Percentiles rank a stretch among this genome's conserved stretches.
Evolutionary conservation across 1,140 invertebrate genomes (phyloP).

Genomic region (Eriocheir sinensis): DNA sequence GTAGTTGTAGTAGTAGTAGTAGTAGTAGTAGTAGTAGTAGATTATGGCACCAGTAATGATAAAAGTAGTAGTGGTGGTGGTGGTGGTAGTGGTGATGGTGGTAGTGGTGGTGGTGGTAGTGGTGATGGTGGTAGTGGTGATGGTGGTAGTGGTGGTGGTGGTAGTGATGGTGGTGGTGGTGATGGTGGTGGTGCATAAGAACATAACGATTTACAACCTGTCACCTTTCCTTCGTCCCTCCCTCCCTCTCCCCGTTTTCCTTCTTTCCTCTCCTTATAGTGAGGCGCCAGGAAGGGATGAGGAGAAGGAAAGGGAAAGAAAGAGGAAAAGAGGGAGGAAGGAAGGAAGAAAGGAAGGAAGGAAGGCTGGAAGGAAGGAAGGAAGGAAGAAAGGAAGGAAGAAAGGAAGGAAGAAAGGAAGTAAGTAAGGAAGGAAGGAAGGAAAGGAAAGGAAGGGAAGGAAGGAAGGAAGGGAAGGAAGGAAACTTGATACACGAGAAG

Average conservation of each 20-base stretch:
- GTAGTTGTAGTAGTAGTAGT: conserved; percentile 1
- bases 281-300: too few species aligned
- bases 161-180: not conserved
- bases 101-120: not conserved
- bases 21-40: not conserved
- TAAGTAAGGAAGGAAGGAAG: too few species aligned
- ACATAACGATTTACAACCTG: conserved; percentile 18
- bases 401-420: not conserved
- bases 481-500: too few species aligned
- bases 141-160: not conserved
- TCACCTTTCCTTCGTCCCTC: not conserved
- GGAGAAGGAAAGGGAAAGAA: not conserved
- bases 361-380: not conserved
- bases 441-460: too few species aligned
- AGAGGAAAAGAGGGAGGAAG: not conserved
- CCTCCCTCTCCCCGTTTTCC: not conserved
- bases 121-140: not conserved
- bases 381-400: not conserved
- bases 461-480: too few species aligned
- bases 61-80: not conserved
- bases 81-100: not conserved
- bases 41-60: too few species aligned
- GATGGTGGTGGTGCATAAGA: not conserved
- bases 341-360: not conserved
- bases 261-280: not conserved